Evolutionary conservation across 2,113 vertebrate genomes (phyloP), one percentile per base, ranked within the genome.

Genomic region (Parotia lawesii): DNA sequence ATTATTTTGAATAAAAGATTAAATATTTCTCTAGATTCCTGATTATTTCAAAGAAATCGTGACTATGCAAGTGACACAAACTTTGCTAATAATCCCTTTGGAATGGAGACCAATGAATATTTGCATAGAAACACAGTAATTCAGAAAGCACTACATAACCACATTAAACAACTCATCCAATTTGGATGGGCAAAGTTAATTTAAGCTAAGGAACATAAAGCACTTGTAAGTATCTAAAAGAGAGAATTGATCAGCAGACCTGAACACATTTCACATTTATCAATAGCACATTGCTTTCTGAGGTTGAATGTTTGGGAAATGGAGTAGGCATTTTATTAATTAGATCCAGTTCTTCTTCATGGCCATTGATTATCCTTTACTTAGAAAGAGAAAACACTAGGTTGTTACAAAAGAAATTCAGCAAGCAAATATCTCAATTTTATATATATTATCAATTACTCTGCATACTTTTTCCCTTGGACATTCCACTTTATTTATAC

Each of bases 171-270:
- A 92, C 40, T 81, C 92, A 94, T 93, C 44, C 90, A 95, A 76
- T 74, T 67, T 96, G 72, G 82, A 58, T 84, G 54, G 50, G 45
- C 42, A 95, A 95, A 86, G 57, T 95, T 95, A 96, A 94, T 97
- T 96, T 88, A 96, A 89, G 73, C 71, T 87, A 96, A 95, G 74
- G 73, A 97, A 96, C 71, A 90, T 85, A 93, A 96, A 91, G 40
- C 56, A 92, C 86, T 91, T 94, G 35, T 87, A 92, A 89, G 57
- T 84, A 90, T 83, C 56, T 94, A 54, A 72, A 94, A 72, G 77
- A 93, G 45, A 74, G 58, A 96, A 96, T 56, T 78, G 87, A 64
- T 96, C 72, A 92, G 44, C 33, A 86, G 79, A 92, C 66, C 72
- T 74, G 92, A 76, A 93, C 73, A 9, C n/a, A 76, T 95, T 90